Base-by-base conservation (phyloP, 2,888 invertebrate species). In the Pristionchus entomophagus region DNA sequence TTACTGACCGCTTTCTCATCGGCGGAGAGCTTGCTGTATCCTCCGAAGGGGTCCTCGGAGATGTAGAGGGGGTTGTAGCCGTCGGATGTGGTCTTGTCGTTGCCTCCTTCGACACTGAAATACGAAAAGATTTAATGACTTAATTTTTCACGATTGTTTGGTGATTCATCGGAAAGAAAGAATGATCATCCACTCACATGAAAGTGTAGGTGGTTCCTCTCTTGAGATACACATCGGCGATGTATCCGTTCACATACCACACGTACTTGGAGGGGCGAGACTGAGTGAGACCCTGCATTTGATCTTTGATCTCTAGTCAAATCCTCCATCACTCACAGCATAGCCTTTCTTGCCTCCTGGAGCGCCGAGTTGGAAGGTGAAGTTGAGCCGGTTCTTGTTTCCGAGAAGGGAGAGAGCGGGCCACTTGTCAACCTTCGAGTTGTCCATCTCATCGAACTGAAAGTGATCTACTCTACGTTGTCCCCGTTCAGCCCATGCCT, bases 191-290 rank as follows among this genome's bases (percentile, higher is more conserved):
- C 84, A n/a, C 89, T 88, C 83, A 93, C 93, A 95, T 95, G 93
- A 98, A 97, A 22, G 95, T 96, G 94, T 98, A 98, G 0, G 96
- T 96, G 86, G 97, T 95, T 0, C 97, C 97, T 85, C 97, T 95
- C 87, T 97, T 95, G 91, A 98, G 95, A 95, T 96, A 97, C 88
- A 98, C 94, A 94, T 97, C 97, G 82, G 96, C 96, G 91, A 97
- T 95, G 92, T 96, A 96, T 0, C 97, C 97, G 94, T 98, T 97
- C 88, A 98, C 96, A 94, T 97, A 98, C 97, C 97, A 97, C 19
- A 97, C 96, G 69, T 96, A 94, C 0, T 96, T 96, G 90, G 95
- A 93, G 6, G 94, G 92, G 12, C 92, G 90, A 6, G 90, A 86
- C 35, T 91, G 90, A 87, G 91, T 62, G 86, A 90, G 87, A 56